These are phyloP conservation scores for Mesocricetus auratus DNA, from an alignment of 2,113 vertebrate species.

Conservation along the genomic window DNA sequence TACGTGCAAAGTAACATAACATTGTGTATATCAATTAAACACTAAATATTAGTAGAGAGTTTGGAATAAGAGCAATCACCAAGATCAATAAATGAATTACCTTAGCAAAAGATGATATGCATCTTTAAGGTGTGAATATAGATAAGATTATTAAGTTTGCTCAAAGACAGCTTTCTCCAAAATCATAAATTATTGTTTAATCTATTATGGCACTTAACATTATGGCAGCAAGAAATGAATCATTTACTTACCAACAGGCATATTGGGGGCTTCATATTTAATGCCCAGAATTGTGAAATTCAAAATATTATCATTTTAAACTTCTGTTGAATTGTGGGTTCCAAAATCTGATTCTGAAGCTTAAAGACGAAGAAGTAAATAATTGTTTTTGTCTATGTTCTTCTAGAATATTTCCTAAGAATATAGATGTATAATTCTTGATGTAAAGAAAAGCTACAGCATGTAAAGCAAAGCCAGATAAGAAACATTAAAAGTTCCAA, in stretches of 20 bases:
- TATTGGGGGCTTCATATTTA: neutral
- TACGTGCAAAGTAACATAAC: neutral
- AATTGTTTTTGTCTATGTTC: neutral
- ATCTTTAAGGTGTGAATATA: neutral
- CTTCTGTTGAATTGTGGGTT: neutral
- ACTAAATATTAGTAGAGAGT: neutral
- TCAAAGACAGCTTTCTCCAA: neutral
- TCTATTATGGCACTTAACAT: neutral
- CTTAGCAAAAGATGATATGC: neutral
- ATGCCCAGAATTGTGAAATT: neutral
- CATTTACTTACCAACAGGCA: neutral
- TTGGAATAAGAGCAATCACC: neutral
- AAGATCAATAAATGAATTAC: constrained; percentile 2
- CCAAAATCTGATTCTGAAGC: constrained; percentile 4
- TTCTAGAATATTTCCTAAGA: neutral
- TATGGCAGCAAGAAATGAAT: neutral
- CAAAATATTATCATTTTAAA: neutral
- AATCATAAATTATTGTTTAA: neutral
- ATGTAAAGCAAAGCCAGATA: neutral
- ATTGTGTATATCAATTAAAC: neutral
- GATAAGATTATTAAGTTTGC: neutral
- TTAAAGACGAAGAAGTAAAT: neutral
- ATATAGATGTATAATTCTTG: neutral
- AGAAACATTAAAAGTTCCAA: neutral
- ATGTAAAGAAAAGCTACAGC: neutral